Evolutionary conservation across 2,888 invertebrate genomes (phyloP), one percentile per base, ranked within the genome.

Genomic region (Chironomus riparius): DNA sequence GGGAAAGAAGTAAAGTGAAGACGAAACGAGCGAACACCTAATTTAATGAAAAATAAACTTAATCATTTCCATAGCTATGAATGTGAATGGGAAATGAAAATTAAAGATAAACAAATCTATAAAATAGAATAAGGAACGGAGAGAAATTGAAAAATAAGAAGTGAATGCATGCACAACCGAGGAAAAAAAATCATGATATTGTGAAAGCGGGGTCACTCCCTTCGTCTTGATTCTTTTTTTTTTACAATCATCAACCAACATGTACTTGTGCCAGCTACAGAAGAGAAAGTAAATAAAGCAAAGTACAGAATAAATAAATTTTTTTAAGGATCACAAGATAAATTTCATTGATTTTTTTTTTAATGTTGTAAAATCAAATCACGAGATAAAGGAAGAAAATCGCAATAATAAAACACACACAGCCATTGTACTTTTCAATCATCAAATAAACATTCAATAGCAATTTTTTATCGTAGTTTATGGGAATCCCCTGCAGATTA

Each of bases 21-120:
- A 21, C 24, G 15, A 56, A 15, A 38, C 38, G 38, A 38, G 38
- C 38, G 38, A 38, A 38, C 38, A 38, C 38, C 18, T 72, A 72
- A 72, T 62, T 62, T 72, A 72, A 72, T 72, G 72, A 72, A 72
- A 72, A 72, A 72, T 72, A 72, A 72, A 72, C 72, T 61, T 62
- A 72, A 72, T 65, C 65, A 65, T 24, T 65, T 21, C 65, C 18
- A 21, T 24, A 21, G 65, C 18, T 65, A 21, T 13, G 18, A 56
- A 56, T 18, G 18, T 56, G 18, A 18, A 56, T 18, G 56, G 56
- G 56, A 56, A 56, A 56, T 65, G 65, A 21, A 65, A 65, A 65
- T 65, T 21, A 65, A 65, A 65, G 24, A 65, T 65, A 65, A 65
- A 65, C 65, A 65, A 24, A 65, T 24, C 22, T 24, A 18, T 56